Percentiles rank a stretch among this genome's conserved stretches.
These are phyloP conservation scores for Caretta caretta DNA, from an alignment of 2,113 vertebrate species.

Conservation along the genomic window DNA sequence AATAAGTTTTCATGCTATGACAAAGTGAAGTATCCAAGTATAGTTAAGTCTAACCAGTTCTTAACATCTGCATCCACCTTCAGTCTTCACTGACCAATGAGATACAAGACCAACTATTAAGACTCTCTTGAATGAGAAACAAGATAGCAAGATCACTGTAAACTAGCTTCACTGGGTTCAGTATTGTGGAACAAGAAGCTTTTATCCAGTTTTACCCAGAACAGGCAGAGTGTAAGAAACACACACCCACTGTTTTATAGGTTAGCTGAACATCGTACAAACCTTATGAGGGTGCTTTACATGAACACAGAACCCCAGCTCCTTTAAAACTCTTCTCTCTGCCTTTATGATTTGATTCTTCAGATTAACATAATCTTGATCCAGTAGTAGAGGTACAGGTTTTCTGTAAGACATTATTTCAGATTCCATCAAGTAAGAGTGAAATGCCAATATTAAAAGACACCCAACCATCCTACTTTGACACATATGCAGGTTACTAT, in stretches of 20 bases:
- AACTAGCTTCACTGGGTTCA: background rate
- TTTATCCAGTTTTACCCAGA: background rate
- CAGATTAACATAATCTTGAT: conserved; percentile 86
- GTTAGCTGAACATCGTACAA: conserved; percentile 36
- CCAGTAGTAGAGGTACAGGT: conserved; percentile 82
- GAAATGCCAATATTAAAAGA: background rate
- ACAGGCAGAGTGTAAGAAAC: rapidly evolving
- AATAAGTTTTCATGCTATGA: background rate
- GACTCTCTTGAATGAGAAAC: conserved; percentile 55
- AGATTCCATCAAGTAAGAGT: background rate
- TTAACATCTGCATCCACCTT: conserved; percentile 54
- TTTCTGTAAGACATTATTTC: conserved; percentile 73
- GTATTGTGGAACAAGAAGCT: background rate
- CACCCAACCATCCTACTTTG: background rate
- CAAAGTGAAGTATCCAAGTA: background rate
- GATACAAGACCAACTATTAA: conserved; percentile 18
- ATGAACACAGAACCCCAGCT: conserved; percentile 91
- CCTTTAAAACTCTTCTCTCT: conserved; percentile 87
- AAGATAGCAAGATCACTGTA: background rate
- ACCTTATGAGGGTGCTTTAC: conserved; percentile 93
- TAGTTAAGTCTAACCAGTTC: conserved; percentile 3
- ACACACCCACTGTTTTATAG: rapidly evolving
- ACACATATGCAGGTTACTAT: rapidly evolving
- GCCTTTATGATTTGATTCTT: conserved; percentile 91
- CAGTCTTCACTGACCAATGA: conserved; percentile 38